Conservation (phyloP, 2,888 invertebrate genomes). For the Cosmia pyralina region DNA sequence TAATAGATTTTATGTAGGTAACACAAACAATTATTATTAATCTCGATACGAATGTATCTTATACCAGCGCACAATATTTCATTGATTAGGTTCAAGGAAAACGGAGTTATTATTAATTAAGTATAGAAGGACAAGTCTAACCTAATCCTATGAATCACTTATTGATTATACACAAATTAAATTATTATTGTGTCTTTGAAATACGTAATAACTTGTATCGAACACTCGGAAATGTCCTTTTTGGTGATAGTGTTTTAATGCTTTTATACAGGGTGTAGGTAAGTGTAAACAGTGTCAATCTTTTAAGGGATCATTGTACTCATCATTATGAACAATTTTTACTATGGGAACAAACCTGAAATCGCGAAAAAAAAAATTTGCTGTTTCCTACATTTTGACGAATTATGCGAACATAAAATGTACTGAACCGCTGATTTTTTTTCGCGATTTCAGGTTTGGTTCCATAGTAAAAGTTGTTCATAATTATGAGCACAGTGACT, state of each 20-base stretch:
- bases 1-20: slow-evolving; percentile 1
- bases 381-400: no score
- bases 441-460: no score
- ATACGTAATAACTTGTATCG: slow-evolving; percentile 19
- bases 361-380: no score
- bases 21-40: slow-evolving; percentile 36
- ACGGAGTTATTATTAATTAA: slow-evolving; percentile 39
- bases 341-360: no score
- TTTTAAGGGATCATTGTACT: no score
- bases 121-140: slow-evolving; percentile 35
- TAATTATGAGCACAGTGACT: no score
- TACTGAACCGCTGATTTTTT: no score
- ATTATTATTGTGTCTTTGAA: slow-evolving; percentile 35
- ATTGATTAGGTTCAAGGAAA: slow-evolving; percentile 37
- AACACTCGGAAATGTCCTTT: slow-evolving; percentile 1
- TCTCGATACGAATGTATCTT: slow-evolving; percentile 34
- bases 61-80: slow-evolving; percentile 35
- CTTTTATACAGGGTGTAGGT: no score
- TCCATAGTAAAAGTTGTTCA: no score
- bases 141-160: slow-evolving; percentile 41
- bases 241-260: not conserved
- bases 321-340: no score
- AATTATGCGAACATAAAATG: no score
- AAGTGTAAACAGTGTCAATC: no score
- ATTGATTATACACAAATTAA: slow-evolving; percentile 48